Base-by-base conservation (phyloP, 2,797 vertebrate species). In the Spea hammondii region DNA sequence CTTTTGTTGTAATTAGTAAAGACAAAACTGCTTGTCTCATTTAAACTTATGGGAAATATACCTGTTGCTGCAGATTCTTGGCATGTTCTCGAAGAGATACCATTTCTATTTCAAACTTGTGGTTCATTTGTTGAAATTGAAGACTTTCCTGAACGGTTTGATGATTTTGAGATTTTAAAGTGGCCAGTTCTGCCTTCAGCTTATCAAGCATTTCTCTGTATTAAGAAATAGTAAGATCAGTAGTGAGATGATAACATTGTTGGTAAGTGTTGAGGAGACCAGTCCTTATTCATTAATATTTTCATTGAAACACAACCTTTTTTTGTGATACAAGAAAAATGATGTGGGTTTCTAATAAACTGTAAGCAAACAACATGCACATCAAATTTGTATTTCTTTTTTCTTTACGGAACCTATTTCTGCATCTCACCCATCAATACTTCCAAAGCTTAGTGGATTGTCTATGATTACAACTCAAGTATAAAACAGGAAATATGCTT, bases 171-270 rank as follows among this genome's bases (percentile, higher is more conserved):
- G 78, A 77, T 57, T 89, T 87, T 87, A 76, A 78, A 85, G 4
- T 67, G 49, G 17, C 79, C 78, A 87, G 81, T 83, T 88, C 87
- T 57, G 72, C 68, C 83, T 91, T 86, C 71, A 91, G 74, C 67
- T 74, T 84, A 65, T 84, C 54, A 65, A 84, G 77, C 81, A 70
- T 74, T 83, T 85, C 83, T 82, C 87, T 90, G 79, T 64, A 44
- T 74, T 47, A 70, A 78, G 5, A 72, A 11, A 84, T 82, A 82
- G 64, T 3, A 76, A 12, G 32, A 32, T 32, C 32, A 32, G 32
- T 32, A 7, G 12, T 13, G 13, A 75, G 55, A 55, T 4, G 32
- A 72, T 59, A 9, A 9, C 6, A 46, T 68, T 49, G n/a, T 7
- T 53, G 51, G 10, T 53, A 3, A 53, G 51, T 11, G 10, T 1